Base-by-base conservation (phyloP, 2,797 vertebrate species). In the Gymnothorax reevesii region DNA sequence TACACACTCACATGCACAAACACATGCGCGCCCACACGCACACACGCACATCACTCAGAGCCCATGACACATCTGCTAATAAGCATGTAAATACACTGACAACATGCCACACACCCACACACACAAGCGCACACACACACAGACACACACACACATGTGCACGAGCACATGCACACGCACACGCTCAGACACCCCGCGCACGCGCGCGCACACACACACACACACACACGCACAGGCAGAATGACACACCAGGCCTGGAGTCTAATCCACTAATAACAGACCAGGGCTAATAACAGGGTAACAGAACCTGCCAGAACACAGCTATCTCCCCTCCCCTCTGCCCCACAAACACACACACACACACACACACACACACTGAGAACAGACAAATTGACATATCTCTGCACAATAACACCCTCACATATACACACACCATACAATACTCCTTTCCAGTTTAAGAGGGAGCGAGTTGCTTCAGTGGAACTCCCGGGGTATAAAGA, bases 201-300 rank as follows among this genome's bases (percentile, higher is more conserved):
- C 59, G 7, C 66, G 25, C 84, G 25, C 49, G 27, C 66, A 71
- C 52, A 57, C 42, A 54, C 49, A 55, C 54, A 42, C 25, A 85
- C 66, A 57, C 49, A 69, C 82, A 83, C 54, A 75, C 82, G 69
- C 49, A n/a, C 86, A 55, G 22, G 27, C 49, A 57, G 64, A 52
- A 54, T 66, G 71, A 83, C 69, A 42, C 42, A 57, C 92, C 90
- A 93, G 91, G 89, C 92, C 90, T 92, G 84, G 89, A 90, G 89
- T 92, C 90, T 96, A 96, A 96, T 96, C 95, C 93, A 9, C 88
- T 96, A 96, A 96, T 96, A 94, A 96, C 93, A 96, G 93, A 93
- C 92, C 92, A 93, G 91, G 87, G 66, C 93, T 95, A 96, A 96
- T 96, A 96, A 96, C 94, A 96, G 94, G 91, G 94, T 94, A 93